A percentile compares a stretch with the other conserved stretches of the same genome.
These are phyloP conservation scores for Elephantulus edwardii DNA, from an alignment of 2,113 vertebrate genomes.

Conservation along the genomic window DNA sequence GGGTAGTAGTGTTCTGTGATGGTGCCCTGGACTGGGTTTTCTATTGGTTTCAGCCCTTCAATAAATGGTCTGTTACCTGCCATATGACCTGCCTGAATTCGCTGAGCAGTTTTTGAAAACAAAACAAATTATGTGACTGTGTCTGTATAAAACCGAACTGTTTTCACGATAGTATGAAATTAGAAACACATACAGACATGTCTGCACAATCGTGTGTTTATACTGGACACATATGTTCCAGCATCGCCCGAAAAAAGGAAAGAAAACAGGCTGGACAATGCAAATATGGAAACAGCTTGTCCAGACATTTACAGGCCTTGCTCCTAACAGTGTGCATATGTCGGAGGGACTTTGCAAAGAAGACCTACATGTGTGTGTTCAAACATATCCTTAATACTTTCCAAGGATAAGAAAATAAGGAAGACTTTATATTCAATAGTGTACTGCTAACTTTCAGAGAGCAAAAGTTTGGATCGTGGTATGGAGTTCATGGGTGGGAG, in stretches of 20 bases:
- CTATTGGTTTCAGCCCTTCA: slow-evolving; percentile 72
- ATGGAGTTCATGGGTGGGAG: not conserved
- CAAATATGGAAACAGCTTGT: slow-evolving; percentile 72
- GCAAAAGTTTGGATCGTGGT: not conserved
- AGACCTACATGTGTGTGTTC: not conserved
- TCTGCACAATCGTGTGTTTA: slow-evolving; percentile 65
- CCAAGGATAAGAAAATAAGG: not conserved
- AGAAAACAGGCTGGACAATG: slow-evolving; percentile 69
- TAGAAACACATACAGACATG: slow-evolving; percentile 8
- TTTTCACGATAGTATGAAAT: slow-evolving; percentile 42
- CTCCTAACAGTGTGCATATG: not conserved
- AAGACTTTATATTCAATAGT: not conserved
- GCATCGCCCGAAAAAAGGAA: slow-evolving; percentile 48
- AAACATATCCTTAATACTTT: slow-evolving; percentile 39
- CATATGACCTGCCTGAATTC: slow-evolving; percentile 64
- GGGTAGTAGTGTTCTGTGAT: slow-evolving; percentile 70
- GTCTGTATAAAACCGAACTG: slow-evolving; percentile 66
- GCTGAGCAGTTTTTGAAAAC: slow-evolving; percentile 59
- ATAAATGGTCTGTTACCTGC: slow-evolving; percentile 65
- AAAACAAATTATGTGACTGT: slow-evolving; percentile 58
- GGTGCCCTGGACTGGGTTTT: slow-evolving; percentile 79
- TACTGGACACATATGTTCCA: slow-evolving; percentile 56
- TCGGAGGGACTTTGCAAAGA: slow-evolving; percentile 50
- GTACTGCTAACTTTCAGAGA: not conserved
- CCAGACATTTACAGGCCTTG: not conserved